phyloP scores from a whole-genome alignment of 2,113 vertebrate species.

The Psammodynastes pulverulentus region DNA sequence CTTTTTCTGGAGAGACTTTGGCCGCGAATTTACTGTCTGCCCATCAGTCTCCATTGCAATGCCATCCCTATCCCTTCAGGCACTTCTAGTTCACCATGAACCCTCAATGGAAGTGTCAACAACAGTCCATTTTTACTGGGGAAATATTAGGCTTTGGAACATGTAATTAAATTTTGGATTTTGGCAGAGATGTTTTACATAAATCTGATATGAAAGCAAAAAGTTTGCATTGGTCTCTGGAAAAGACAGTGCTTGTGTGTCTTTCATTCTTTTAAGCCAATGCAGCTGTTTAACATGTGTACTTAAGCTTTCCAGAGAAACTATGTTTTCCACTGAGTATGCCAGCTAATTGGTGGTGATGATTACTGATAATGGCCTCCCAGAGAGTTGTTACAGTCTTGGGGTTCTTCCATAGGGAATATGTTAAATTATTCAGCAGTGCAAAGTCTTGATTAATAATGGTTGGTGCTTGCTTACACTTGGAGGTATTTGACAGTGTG shows the following conservation, averaged over 20 bases:
- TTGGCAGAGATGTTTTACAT: not conserved
- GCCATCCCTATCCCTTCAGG: not conserved
- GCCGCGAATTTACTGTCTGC: not conserved
- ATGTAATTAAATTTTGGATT: not conserved
- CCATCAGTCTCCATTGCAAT: not conserved
- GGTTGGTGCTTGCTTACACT: not conserved
- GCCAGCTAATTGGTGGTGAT: conserved; percentile 45
- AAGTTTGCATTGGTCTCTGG: not conserved
- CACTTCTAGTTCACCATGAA: not conserved
- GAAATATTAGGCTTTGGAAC: not conserved
- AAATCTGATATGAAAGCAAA: not conserved
- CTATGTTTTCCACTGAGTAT: conserved; percentile 49
- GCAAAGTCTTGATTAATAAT: conserved; percentile 23
- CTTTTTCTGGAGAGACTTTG: not conserved
- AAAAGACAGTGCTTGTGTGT: not conserved
- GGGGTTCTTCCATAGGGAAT: conserved; percentile 42
- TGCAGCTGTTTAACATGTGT: not conserved
- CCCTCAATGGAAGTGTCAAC: not conserved
- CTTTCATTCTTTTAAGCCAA: not conserved
- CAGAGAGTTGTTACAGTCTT: conserved; percentile 4
- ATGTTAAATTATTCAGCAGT: conserved; percentile 29
- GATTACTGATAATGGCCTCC: conserved; percentile 13
- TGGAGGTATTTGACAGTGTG: conserved; percentile 6
- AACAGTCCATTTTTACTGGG: not conserved
- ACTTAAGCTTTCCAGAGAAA: conserved; percentile 53